A percentile compares a stretch with the other conserved stretches of the same genome.
These are phyloP conservation scores for Aphelocoma californica DNA, from an alignment of 2,797 vertebrate genomes.

Conservation along the genomic window DNA sequence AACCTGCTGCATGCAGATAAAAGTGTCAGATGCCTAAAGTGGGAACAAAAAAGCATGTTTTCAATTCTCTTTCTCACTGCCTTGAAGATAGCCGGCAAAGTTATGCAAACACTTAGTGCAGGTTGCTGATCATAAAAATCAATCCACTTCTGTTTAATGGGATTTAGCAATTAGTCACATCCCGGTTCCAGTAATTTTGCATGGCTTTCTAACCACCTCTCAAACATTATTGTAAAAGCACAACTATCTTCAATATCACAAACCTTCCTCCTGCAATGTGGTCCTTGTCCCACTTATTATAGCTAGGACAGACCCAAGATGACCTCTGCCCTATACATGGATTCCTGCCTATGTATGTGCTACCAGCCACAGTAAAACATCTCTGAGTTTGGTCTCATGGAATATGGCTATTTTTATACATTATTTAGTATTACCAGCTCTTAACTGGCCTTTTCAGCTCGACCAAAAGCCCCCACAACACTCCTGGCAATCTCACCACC, in stretches of 20 bases:
- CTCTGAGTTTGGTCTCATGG: neutral
- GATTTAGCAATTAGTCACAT: neutral
- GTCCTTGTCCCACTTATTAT: fast-evolving
- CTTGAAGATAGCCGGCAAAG: neutral
- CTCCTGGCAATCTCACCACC: neutral
- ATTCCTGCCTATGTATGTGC: neutral
- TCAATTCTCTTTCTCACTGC: neutral
- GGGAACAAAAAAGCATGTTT: neutral
- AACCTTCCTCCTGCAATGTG: neutral
- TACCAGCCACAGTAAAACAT: neutral
- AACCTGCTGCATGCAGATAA: neutral
- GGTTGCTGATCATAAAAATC: neutral
- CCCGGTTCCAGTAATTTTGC: neutral
- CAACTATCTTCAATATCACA: neutral
- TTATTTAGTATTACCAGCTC: neutral
- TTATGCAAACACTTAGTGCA: neutral
- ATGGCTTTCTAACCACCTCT: neutral
- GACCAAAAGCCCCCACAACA: neutral
- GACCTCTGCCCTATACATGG: fast-evolving
- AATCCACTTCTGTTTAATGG: neutral
- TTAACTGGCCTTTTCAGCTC: neutral
- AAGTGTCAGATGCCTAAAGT: neutral
- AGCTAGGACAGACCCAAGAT: neutral
- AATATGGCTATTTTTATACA: neutral
- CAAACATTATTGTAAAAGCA: neutral